A percentile compares a stretch with the other conserved stretches of the same genome.
Evolutionary conservation across 2,888 invertebrate genomes (phyloP).

Genomic region (Drosophila setosimentum): DNA sequence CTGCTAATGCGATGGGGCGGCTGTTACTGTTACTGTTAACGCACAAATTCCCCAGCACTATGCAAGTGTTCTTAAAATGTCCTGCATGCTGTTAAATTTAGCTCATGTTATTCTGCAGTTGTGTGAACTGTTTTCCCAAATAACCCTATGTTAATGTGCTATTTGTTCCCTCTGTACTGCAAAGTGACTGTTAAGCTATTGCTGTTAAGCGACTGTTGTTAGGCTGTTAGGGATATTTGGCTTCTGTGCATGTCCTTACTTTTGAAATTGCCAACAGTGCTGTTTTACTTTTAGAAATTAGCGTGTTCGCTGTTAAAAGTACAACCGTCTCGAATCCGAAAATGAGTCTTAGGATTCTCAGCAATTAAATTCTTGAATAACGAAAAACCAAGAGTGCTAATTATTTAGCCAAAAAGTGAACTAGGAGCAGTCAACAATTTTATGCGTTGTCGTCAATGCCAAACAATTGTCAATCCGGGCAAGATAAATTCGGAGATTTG

Average conservation of each 20-base stretch:
- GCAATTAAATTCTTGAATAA: neutral
- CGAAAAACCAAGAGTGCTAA: constrained; percentile 15
- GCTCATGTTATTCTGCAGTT: neutral
- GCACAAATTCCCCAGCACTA: neutral
- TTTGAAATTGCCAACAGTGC: neutral
- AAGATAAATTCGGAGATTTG: constrained; percentile 40
- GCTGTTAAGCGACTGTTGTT: neutral
- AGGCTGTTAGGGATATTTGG: neutral
- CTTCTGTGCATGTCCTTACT: neutral
- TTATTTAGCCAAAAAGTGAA: constrained; percentile 41
- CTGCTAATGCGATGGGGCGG: neutral
- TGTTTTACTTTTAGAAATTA: neutral
- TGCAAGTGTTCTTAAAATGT: neutral
- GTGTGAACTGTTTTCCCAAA: neutral
- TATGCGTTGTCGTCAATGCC: constrained; percentile 35
- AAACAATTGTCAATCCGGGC: constrained; percentile 51
- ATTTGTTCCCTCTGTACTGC: neutral
- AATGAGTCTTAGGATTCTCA: neutral
- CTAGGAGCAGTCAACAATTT: constrained; percentile 5
- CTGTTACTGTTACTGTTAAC: constrained; percentile 3
- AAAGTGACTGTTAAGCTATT: neutral
- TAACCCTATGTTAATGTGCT: neutral
- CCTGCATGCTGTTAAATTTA: neutral
- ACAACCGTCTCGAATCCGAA: neutral
- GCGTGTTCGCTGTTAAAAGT: neutral